phyloP scores from a whole-genome alignment of 2,113 vertebrate genomes.

The Gorsachius goisagi region DNA sequence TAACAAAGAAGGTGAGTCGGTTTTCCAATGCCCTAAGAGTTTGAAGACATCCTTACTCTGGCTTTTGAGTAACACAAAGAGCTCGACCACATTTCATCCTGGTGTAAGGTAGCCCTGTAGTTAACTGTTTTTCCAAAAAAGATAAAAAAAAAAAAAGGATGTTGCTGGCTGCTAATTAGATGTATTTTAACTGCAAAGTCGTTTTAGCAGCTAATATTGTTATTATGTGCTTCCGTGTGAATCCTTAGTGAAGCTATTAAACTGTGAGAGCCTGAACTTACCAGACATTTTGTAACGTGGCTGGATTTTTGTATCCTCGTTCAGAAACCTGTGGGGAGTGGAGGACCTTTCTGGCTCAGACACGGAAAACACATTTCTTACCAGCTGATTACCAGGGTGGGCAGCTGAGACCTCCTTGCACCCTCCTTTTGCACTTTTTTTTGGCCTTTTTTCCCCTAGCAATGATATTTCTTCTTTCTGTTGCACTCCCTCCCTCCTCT shows the following conservation, averaged over 20 bases:
- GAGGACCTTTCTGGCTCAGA: conserved; percentile 11
- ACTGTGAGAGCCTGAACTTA: conserved; percentile 32
- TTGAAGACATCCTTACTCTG: neutral
- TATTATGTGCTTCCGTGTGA: conserved; percentile 64
- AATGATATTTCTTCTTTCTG: neutral
- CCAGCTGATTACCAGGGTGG: neutral
- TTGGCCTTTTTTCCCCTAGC: neutral
- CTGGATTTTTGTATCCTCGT: neutral
- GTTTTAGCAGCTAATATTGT: conserved; percentile 71
- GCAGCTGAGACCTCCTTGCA: neutral
- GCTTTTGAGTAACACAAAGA: neutral
- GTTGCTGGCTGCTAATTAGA: conserved; percentile 67
- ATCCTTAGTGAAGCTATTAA: conserved; percentile 55
- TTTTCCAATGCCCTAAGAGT: neutral
- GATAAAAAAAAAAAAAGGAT: conserved; percentile 7
- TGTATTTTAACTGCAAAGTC: conserved; percentile 72
- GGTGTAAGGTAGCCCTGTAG: conserved; percentile 21
- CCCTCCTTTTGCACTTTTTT: neutral
- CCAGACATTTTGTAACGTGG: conserved; percentile 22
- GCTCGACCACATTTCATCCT: neutral
- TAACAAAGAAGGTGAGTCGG: conserved; percentile 37
- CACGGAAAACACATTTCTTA: conserved; percentile 1
- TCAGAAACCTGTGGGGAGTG: conserved; percentile 35
- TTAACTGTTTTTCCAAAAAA: conserved; percentile 37
- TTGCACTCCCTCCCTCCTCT: neutral